Conservation (phyloP, 2,888 invertebrate genomes). For the Ormyrus rosae region DNA sequence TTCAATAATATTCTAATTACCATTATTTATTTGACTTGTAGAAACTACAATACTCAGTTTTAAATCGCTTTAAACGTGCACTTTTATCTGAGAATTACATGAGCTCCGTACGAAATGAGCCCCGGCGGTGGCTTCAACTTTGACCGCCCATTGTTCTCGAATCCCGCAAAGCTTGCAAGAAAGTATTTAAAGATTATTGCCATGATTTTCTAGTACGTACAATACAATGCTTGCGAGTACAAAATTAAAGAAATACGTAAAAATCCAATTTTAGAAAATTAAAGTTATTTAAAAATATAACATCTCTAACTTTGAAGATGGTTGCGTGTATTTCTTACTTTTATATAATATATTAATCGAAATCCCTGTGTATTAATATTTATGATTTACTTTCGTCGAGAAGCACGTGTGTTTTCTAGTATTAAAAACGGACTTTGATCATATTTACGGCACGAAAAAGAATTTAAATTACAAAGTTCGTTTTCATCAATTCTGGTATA, state of each 20-base stretch:
- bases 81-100: conserved; percentile 32
- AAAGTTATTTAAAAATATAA: too few relatives aligned
- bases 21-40: not conserved
- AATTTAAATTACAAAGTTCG: not conserved
- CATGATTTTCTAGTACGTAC: conserved; percentile 5
- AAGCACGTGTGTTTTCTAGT: not conserved
- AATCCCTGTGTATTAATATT: too few relatives aligned
- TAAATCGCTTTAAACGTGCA: not conserved
- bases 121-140: not conserved
- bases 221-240: not conserved
- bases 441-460: not conserved
- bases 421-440: not conserved
- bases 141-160: conserved; percentile 33
- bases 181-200: conserved; percentile 43
- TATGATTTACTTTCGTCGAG: too few relatives aligned
- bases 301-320: too few relatives aligned
- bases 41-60: not conserved
- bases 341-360: too few relatives aligned
- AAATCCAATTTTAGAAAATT: not conserved
- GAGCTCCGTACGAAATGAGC: conserved; percentile 32
- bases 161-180: conserved; percentile 35
- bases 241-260: not conserved
- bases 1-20: not conserved
- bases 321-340: too few relatives aligned
- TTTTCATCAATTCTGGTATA: not conserved